Conservation (phyloP, 2,113 vertebrate genomes). For the Anhinga rufa region DNA sequence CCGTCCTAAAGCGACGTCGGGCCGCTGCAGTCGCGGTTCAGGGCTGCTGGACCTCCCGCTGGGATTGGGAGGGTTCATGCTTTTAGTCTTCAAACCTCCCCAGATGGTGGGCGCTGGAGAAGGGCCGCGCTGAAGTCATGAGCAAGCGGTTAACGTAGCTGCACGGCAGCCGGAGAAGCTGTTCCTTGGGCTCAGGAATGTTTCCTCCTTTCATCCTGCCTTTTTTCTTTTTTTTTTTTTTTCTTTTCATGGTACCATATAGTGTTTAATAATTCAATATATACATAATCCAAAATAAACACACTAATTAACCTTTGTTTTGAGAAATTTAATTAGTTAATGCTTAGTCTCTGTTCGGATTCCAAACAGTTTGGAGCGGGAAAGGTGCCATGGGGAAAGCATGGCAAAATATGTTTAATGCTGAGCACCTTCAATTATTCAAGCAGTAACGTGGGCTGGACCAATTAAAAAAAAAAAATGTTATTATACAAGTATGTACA, state of each 20-base stretch:
- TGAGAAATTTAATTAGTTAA: constrained; percentile 57
- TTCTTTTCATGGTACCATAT: neutral
- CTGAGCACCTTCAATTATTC: constrained; percentile 53
- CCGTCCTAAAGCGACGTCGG: neutral
- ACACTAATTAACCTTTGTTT: constrained; percentile 65
- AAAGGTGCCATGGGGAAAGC: constrained; percentile 47
- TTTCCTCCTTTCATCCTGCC: neutral
- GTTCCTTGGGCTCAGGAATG: neutral
- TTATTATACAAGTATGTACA: neutral
- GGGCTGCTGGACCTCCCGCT: neutral
- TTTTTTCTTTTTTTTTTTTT: neutral
- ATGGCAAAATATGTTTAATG: constrained; percentile 36
- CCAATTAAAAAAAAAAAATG: neutral
- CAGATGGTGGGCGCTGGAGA: neutral
- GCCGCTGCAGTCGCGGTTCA: neutral
- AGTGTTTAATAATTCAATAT: constrained; percentile 40
- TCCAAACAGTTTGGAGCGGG: constrained; percentile 50
- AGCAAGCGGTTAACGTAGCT: neutral
- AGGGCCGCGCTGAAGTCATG: neutral
- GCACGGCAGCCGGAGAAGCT: neutral
- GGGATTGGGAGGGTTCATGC: neutral
- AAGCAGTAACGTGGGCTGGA: constrained; percentile 40
- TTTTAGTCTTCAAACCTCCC: neutral
- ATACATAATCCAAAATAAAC: constrained; percentile 48
- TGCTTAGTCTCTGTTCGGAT: constrained; percentile 26